A percentile compares a stretch with the other conserved stretches of the same genome.
Conservation (phyloP, 2,113 vertebrate species). For the Trochalopteron elliotii region DNA sequence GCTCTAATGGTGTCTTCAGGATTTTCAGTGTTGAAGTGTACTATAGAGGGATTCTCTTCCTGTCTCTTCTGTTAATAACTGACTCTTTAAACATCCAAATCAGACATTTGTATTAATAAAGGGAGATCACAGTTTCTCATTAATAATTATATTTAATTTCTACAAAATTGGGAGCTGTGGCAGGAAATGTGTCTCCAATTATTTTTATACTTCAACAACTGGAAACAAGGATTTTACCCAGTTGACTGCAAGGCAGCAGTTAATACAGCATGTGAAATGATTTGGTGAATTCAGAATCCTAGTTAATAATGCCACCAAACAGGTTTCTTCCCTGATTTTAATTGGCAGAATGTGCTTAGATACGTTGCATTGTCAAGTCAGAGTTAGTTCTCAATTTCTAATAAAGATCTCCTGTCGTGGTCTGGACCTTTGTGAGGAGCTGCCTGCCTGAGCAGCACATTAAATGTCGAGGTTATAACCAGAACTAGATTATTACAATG, state of each 20-base stretch:
- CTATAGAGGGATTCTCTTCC: neutral
- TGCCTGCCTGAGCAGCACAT: neutral
- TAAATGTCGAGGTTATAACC: neutral
- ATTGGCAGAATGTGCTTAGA: neutral
- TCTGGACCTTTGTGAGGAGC: neutral
- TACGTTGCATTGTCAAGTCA: neutral
- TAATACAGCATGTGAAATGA: neutral
- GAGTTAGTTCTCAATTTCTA: neutral
- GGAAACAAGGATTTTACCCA: neutral
- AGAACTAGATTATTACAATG: neutral
- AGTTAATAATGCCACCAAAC: neutral
- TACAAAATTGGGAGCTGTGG: neutral
- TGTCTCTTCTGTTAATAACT: neutral
- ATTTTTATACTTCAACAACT: neutral
- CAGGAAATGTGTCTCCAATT: neutral
- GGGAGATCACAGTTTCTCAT: neutral
- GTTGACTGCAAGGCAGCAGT: neutral
- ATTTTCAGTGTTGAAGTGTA: neutral
- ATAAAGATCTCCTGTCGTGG: neutral
- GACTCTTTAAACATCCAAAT: neutral
- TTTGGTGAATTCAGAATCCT: neutral
- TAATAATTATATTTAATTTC: neutral
- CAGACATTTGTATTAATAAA: neutral
- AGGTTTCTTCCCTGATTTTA: neutral
- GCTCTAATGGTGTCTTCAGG: neutral